Base-by-base conservation (phyloP, 92 coral and sea anemone species). In the Galaxea fascicularis region DNA sequence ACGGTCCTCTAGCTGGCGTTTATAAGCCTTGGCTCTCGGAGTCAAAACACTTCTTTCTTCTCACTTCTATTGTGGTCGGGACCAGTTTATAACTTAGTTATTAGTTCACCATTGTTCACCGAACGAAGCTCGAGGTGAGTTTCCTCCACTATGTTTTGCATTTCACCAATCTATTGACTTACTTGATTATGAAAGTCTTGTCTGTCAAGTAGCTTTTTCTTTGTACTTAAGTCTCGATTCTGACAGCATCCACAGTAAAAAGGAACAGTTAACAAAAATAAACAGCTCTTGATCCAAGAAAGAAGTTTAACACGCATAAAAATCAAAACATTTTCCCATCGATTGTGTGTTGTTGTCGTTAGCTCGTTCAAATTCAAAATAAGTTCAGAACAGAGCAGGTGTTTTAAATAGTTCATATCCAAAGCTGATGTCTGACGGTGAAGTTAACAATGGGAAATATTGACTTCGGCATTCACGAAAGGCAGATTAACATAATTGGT, bases 341-440 rank as follows among this genome's bases (percentile, higher is more conserved):
- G 54, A 66, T 9, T 16, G 44, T 8, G 16, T 53, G 84, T 27
- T 22, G 5, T 79, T 9, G 27, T 53, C 22, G 25, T 41, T 51
- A 20, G 27, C 62, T 28, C 20, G 59, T 79, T 66, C 22, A 79
- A 79, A 79, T 79, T 79, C 84, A 79, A 66, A 67, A 49, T 12
- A 30, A 51, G 41, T 44, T 35, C 13, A 65, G 20, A 20, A 1
- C 65, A 6, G 74, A 53, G 35, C 84, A 79, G 75, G 84, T 79
- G 64, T 65, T 79, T 78, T 47, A 18, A 14, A 5, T 45, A 49
- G 31, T 16, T 53, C 17, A 25, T 20, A 16, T 4, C 17, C 52
- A 35, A 68, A 76, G 80, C 69, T 76, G 57, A 20, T 56, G 79
- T 76, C 66, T 76, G 14, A 30, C n/a, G 6, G 47, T 17, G 30